Percentiles rank a stretch among this genome's conserved stretches.
These are phyloP conservation scores for Octodonta nipae DNA, from an alignment of 2,888 invertebrate species.

Conservation along the genomic window DNA sequence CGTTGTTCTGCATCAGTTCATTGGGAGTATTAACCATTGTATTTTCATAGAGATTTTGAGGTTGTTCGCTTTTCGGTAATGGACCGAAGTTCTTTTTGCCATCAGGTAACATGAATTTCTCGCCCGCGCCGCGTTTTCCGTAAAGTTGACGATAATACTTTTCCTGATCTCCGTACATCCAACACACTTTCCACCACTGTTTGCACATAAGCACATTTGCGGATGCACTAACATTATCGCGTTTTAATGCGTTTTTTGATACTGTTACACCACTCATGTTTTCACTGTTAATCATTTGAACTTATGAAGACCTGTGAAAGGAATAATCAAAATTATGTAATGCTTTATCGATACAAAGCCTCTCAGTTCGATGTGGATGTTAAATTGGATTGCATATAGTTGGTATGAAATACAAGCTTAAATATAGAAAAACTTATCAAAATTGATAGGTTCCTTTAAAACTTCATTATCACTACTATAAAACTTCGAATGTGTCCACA, in stretches of 20 bases:
- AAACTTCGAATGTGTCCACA: too few species aligned
- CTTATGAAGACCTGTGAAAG: too few species aligned
- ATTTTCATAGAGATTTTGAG: conserved; percentile 13
- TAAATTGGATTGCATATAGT: too few species aligned
- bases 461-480: too few species aligned
- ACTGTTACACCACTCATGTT: too few species aligned
- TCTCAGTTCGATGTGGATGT: too few species aligned
- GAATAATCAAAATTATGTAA: too few species aligned
- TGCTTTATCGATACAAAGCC: too few species aligned
- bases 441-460: too few species aligned
- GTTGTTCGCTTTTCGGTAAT: neutral
- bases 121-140: conserved; percentile 34
- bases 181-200: conserved; percentile 83
- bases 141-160: conserved; percentile 74
- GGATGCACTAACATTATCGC: conserved; percentile 33
- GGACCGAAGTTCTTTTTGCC: neutral
- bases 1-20: conserved; percentile 8
- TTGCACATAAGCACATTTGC: conserved; percentile 70
- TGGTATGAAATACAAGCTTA: too few species aligned
- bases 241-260: conserved; percentile 26
- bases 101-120: neutral
- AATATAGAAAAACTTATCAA: too few species aligned
- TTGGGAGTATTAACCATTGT: conserved; percentile 7
- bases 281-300: too few species aligned
- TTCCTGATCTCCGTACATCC: conserved; percentile 75